These are phyloP conservation scores for Callosobruchus maculatus DNA, from an alignment of 2,888 invertebrate species.

Conservation along the genomic window DNA sequence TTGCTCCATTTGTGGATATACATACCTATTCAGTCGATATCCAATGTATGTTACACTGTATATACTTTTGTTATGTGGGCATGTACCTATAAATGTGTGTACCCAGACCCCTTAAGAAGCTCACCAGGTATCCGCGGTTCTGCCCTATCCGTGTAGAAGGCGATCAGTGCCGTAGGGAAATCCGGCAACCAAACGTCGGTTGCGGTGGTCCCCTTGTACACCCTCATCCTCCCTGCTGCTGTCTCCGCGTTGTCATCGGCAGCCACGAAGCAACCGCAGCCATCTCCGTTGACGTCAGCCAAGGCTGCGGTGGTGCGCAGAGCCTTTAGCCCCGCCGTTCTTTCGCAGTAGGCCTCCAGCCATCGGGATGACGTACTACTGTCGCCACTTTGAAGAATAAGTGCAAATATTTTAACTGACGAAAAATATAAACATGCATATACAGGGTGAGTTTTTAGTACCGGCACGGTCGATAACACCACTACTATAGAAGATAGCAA, in stretches of 20 bases:
- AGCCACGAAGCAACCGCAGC: slow-evolving; percentile 65
- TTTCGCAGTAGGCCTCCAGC: slow-evolving; percentile 70
- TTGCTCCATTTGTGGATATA: too few relatives aligned
- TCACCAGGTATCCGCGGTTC: slow-evolving; percentile 69
- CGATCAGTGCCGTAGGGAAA: slow-evolving; percentile 77
- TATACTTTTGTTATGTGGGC: too few relatives aligned
- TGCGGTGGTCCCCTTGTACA: slow-evolving; percentile 78
- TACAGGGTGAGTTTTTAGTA: too few relatives aligned
- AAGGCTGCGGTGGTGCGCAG: slow-evolving; percentile 64
- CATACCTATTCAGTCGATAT: too few relatives aligned
- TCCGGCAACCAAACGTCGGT: slow-evolving; percentile 80
- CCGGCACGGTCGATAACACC: too few relatives aligned
- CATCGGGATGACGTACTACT: slow-evolving; percentile 50
- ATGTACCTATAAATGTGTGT: too few relatives aligned
- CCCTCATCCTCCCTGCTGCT: slow-evolving; percentile 44
- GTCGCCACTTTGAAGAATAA: slow-evolving; percentile 27
- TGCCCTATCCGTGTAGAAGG: slow-evolving; percentile 79
- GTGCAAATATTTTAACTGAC: neutral
- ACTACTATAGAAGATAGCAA: too few relatives aligned
- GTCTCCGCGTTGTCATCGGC: slow-evolving; percentile 54
- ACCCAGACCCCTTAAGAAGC: too few relatives aligned
- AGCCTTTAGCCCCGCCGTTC: slow-evolving; percentile 62
- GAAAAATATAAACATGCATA: too few relatives aligned
- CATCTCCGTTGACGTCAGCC: slow-evolving; percentile 67
- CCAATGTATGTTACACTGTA: too few relatives aligned